Evolutionary conservation across 2,113 vertebrate genomes (phyloP).

Genomic region (Callopanchax toddi): DNA sequence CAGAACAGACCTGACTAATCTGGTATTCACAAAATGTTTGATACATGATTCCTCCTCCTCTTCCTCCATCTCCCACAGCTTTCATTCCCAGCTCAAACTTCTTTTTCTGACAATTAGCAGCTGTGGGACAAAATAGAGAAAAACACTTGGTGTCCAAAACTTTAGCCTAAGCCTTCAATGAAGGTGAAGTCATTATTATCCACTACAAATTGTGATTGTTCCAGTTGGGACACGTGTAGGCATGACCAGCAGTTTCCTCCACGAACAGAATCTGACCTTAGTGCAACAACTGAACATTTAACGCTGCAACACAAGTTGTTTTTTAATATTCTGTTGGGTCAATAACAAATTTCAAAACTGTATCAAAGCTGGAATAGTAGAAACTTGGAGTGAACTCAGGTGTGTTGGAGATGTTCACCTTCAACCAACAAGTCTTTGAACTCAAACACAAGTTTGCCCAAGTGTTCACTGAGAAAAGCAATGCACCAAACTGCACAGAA

Average conservation of each 20-base stretch:
- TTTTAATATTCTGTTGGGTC: background rate
- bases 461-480: conserved; percentile 36
- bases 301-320: background rate
- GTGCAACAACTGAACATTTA: conserved; percentile 6
- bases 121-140: background rate
- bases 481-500: conserved; percentile 35
- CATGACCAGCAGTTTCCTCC: conserved; percentile 17
- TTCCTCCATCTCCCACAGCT: conserved; percentile 9
- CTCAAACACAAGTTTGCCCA: conserved; percentile 33
- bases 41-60: conserved; percentile 27
- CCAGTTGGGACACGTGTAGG: conserved; percentile 7
- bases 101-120: conserved; percentile 28
- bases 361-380: background rate
- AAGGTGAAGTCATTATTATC: conserved; percentile 15
- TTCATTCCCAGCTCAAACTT: conserved; percentile 4
- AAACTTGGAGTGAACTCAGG: conserved; percentile 23
- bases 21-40: conserved; percentile 55
- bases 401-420: conserved; percentile 34
- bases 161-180: conserved; percentile 11
- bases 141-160: conserved; percentile 12
- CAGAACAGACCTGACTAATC: conserved; percentile 46
- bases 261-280: conserved; percentile 1
- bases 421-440: conserved; percentile 18
- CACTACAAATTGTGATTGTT: background rate
- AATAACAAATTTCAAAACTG: conserved; percentile 1